Conservation (phyloP, 2,113 vertebrate genomes). For the Vidua macroura region DNA sequence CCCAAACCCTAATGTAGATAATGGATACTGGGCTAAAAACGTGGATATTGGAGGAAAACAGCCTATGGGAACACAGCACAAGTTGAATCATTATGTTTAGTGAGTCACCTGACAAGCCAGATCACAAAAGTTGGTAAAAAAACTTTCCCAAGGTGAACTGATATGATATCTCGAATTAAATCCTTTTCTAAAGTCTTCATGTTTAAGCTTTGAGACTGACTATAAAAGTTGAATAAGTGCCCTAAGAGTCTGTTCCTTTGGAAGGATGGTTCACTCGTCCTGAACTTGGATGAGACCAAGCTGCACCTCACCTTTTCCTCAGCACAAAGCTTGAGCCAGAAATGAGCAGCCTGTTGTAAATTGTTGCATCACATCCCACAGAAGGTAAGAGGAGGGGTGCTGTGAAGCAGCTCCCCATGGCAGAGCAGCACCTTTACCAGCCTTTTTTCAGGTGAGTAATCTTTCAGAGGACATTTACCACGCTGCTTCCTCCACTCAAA, state of each 20-base stretch:
- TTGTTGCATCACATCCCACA: background rate
- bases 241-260: background rate
- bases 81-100: background rate
- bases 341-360: accelerated
- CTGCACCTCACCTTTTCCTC: background rate
- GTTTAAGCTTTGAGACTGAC: background rate
- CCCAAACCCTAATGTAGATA: background rate
- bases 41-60: background rate
- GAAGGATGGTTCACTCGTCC: background rate
- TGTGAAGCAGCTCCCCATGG: background rate
- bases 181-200: background rate
- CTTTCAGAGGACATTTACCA: background rate
- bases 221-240: background rate
- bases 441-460: background rate
- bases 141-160: background rate
- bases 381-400: background rate
- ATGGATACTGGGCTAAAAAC: background rate
- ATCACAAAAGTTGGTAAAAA: background rate
- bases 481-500: background rate
- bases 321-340: background rate
- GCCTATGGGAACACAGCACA: background rate
- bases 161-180: background rate
- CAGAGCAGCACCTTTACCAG: background rate
- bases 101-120: background rate
- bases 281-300: background rate